These are phyloP conservation scores for Geodia barretti DNA, from an alignment of 37 sponge, comb jelly and placozoan genomes.

Conservation along the genomic window DNA sequence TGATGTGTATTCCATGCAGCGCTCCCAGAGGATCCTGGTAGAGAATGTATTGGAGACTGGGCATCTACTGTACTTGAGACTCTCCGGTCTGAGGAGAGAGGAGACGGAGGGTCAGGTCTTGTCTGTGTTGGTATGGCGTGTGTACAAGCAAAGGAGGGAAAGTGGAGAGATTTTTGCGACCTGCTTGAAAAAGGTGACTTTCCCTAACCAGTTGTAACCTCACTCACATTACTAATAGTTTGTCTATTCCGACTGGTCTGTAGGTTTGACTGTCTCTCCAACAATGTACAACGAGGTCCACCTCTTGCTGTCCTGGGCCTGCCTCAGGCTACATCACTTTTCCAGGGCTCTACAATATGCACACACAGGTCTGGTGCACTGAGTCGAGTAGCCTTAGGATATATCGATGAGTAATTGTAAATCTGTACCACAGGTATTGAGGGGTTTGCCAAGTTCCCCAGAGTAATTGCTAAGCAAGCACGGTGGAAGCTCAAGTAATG, in stretches of 20 bases:
- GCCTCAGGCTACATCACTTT: not conserved
- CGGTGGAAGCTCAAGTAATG: not conserved
- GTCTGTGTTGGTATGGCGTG: slow-evolving; percentile 18
- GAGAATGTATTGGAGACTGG: not conserved
- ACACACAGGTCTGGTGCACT: not conserved
- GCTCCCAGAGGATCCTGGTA: not conserved
- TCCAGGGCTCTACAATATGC: not conserved
- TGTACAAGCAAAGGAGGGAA: slow-evolving; percentile 10
- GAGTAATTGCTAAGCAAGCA: not conserved
- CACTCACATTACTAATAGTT: too few relatives aligned
- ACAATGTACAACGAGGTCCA: not conserved
- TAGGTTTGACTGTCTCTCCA: not conserved
- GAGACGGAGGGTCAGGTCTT: not conserved
- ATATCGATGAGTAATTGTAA: not conserved
- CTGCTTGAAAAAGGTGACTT: slow-evolving; percentile 11
- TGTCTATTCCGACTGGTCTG: too few relatives aligned
- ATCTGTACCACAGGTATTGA: not conserved
- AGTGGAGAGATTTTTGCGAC: slow-evolving; percentile 18
- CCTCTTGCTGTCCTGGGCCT: not conserved
- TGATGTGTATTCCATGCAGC: too few relatives aligned
- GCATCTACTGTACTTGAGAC: not conserved
- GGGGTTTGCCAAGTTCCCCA: not conserved
- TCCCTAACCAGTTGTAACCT: too few relatives aligned
- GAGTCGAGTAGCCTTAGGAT: not conserved
- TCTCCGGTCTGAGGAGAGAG: not conserved